phyloP scores from a whole-genome alignment of 2,113 vertebrate species.

The Falco punctatus region DNA sequence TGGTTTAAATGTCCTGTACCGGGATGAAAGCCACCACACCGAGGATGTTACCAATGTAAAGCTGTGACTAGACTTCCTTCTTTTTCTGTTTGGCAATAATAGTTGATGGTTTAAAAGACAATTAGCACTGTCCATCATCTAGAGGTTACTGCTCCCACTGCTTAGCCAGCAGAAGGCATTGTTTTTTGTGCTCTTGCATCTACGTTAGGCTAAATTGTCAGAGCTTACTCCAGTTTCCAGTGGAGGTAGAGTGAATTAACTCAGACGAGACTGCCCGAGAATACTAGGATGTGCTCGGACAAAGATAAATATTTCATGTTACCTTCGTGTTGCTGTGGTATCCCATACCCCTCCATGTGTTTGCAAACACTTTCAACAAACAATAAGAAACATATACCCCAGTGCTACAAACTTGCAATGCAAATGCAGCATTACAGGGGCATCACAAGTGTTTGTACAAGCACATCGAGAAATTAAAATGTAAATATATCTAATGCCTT shows the following conservation, averaged over 20 bases:
- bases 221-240: not conserved
- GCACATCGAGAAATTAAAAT: not conserved
- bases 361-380: not conserved
- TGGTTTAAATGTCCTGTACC: not conserved
- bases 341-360: rapidly evolving
- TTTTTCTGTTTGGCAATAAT: not conserved
- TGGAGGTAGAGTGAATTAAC: not conserved
- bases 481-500: not conserved
- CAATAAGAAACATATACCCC: not conserved
- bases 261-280: not conserved
- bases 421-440: not conserved
- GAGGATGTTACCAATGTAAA: not conserved
- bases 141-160: not conserved
- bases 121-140: rapidly evolving
- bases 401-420: not conserved
- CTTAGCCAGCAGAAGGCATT: not conserved
- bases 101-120: not conserved
- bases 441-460: not conserved
- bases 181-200: not conserved
- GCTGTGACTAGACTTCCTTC: not conserved
- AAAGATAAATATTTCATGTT: not conserved
- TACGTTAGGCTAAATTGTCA: not conserved
- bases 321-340: not conserved
- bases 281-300: not conserved
- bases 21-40: not conserved